A percentile compares a stretch with the other conserved stretches of the same genome.
Evolutionary conservation across 2,888 invertebrate species (phyloP).

Genomic region (Drosophila pseudotalamancana): DNA sequence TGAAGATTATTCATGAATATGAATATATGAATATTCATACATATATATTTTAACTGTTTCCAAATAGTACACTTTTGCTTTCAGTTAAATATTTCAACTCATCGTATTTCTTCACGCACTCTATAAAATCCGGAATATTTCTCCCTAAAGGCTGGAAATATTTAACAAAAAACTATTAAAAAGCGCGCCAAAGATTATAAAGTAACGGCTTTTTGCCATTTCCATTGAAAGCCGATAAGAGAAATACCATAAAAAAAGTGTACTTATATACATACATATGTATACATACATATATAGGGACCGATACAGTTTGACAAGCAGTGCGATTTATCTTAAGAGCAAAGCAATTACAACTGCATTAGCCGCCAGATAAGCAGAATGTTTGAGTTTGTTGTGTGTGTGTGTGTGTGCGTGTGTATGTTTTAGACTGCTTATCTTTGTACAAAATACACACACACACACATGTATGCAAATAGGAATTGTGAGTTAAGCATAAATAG

Average conservation of each 20-base stretch:
- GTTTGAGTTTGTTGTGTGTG: not conserved
- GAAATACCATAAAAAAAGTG: not conserved
- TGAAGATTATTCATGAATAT: no score
- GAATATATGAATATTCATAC: no score
- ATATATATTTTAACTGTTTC: no score
- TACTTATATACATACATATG: not conserved
- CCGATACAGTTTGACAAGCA: slow-evolving; percentile 13
- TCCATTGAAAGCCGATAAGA: slow-evolving; percentile 23
- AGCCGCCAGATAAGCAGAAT: slow-evolving; percentile 19
- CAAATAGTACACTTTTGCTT: no score
- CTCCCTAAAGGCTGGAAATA: not conserved
- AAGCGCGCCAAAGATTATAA: not conserved
- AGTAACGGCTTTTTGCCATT: slow-evolving; percentile 24
- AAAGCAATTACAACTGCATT: slow-evolving; percentile 30
- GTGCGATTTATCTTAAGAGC: slow-evolving; percentile 11
- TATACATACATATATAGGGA: not conserved
- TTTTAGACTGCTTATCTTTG: slow-evolving; percentile 21
- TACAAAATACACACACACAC: slow-evolving; percentile 8
- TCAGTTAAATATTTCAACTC: no score
- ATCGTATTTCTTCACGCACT: not conserved
- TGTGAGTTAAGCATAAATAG: slow-evolving; percentile 24
- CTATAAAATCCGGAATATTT: no score
- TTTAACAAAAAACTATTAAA: not conserved
- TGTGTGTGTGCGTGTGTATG: slow-evolving; percentile 3
- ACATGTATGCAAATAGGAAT: slow-evolving; percentile 41